Conservation (phyloP, 2,888 invertebrate species). For the Tiliacea citrago region DNA sequence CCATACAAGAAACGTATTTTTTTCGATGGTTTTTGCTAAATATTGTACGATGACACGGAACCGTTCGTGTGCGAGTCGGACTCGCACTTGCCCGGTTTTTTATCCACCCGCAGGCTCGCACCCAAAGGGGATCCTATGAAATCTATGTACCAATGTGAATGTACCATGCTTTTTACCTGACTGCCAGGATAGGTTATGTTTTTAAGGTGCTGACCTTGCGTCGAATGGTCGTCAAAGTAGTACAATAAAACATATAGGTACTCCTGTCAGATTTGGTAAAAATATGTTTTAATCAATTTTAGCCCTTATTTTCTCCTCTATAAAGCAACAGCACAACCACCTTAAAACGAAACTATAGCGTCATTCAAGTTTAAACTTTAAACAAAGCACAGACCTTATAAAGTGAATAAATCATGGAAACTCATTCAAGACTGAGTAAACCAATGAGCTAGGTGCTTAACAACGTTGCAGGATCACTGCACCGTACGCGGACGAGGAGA, state of each 20-base stretch:
- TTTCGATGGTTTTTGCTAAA: no score
- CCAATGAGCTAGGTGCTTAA: slow-evolving; percentile 43
- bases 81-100: not conserved
- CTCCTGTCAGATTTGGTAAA: not conserved
- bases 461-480: slow-evolving; percentile 42
- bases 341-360: not conserved
- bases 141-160: slow-evolving; percentile 4
- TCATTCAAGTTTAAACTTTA: slow-evolving; percentile 20
- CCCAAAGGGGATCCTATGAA: not conserved
- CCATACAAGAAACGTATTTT: no score
- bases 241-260: not conserved
- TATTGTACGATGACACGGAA: no score
- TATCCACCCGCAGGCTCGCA: not conserved
- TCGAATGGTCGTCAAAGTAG: not conserved
- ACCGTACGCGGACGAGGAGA: slow-evolving; percentile 47
- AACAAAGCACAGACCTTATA: slow-evolving; percentile 16
- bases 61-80: no score
- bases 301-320: not conserved
- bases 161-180: not conserved
- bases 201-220: not conserved
- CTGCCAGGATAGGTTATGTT: not conserved
- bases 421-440: slow-evolving; percentile 25
- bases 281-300: not conserved
- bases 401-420: slow-evolving; percentile 50
- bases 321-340: not conserved